These are phyloP conservation scores for Crotalus tigris DNA, from an alignment of 2,113 vertebrate species.

Conservation along the genomic window DNA sequence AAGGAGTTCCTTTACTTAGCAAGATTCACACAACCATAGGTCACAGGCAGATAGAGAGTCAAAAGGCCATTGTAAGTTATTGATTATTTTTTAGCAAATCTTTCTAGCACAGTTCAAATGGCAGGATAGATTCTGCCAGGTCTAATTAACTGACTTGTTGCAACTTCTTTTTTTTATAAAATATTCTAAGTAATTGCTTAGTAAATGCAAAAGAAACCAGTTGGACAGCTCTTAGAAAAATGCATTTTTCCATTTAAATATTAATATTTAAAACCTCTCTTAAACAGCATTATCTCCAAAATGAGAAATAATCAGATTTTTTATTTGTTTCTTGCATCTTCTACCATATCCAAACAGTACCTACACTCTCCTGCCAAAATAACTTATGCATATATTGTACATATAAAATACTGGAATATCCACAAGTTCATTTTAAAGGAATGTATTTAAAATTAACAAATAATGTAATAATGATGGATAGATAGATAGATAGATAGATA, in stretches of 20 bases:
- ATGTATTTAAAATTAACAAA: neutral
- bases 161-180: neutral
- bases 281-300: neutral
- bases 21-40: conserved; percentile 31
- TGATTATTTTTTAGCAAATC: conserved; percentile 56
- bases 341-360: neutral
- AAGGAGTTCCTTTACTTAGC: conserved; percentile 27
- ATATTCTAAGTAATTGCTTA: neutral
- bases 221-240: neutral
- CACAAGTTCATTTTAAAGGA: neutral
- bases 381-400: neutral
- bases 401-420: neutral
- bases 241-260: neutral
- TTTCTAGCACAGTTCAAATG: conserved; percentile 34
- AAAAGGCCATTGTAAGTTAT: conserved; percentile 59
- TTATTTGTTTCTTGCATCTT: neutral
- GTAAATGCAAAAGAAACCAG: neutral
- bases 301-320: neutral
- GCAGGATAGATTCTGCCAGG: neutral
- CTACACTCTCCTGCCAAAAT: neutral
- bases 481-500: too few relatives aligned
- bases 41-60: conserved; percentile 55
- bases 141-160: neutral
- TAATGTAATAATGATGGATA: too few relatives aligned
- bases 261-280: neutral